Base-by-base conservation (phyloP, 2,113 vertebrate genomes). In the Ailuropoda melanoleuca region DNA sequence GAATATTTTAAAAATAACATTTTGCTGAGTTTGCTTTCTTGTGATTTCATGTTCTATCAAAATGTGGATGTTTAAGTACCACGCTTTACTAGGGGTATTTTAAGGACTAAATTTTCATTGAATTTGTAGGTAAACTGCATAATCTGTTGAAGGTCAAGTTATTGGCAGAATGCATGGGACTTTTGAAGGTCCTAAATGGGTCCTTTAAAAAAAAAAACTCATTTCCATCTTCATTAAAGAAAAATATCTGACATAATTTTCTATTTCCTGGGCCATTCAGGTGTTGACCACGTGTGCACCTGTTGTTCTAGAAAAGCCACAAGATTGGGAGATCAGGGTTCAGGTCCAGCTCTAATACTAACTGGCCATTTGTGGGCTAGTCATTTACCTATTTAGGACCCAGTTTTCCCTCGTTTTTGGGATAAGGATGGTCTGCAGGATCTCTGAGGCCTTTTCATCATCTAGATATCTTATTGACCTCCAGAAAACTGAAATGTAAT, bases 1-100 rank as follows among this genome's bases (percentile, higher is more conserved):
- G 29, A 84, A 56, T 88, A 75, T 96, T 83, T 81, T n/a, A 55
- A 75, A 97, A 95, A 62, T 74, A 90, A 60, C 50, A 46, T 70
- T 75, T 70, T 90, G 55, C n/a, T 93, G 24, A 72, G 14, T 88
- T 95, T 82, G 11, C 17, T 81, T 81, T 95, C 68, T 93, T 92
- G 0, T 58, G 75, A 81, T 88, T 90, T 93, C 66, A 83, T 3
- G 8, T 72, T 55, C 66, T 64, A 23, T 39, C 62, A 90, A 72
- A 88, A 94, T 82, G 37, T 29, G 17, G 74, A 53, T 82, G 19
- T 92, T 55, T 90, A 88, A 88, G 64, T 55, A 29, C n/a, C 48
- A 21, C 46, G 24, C 23, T 90, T 80, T 87, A n/a, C n/a, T 60
- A 14, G 48, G 6, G 60, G 64, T 39, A 31, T 93, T 64, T 74